Evolutionary conservation across 2,797 vertebrate species (phyloP), one percentile per base, ranked within the genome.

Genomic region (Dermochelys coriacea): DNA sequence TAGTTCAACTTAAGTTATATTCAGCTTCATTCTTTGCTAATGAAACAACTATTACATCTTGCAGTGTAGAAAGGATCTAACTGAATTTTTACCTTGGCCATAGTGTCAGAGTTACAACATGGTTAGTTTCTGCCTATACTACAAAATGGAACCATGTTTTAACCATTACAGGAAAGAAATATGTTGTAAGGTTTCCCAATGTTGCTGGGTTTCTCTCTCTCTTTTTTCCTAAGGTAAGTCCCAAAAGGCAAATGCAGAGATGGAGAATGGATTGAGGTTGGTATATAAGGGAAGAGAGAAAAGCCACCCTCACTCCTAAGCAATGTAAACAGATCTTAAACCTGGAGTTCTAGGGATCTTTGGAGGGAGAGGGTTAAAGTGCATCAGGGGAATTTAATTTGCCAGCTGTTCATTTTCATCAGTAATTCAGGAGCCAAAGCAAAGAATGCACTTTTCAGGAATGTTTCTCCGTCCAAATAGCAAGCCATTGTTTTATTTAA

Each of bases 381-480:
- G 7, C 55, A 80, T 50, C 21, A 86, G 54, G 4, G n/a, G 89
- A 85, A 93, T 47, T 94, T 94, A 92, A 86, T 94, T 96, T 93
- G 29, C 91, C 94, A 98, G 91, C 85, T 94, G 85, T 92, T 97
- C 85, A 61, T 87, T 97, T 96, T 93, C 85, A 93, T 96, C 90
- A 94, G 64, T 94, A 93, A 87, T 90, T 93, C 83, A 83, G 74
- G 23, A 94, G 41, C 57, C 90, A 96, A 96, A 95, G 15, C 61
- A 92, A 95, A 94, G 52, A 80, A 89, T 92, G 88, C 47, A 79
- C 88, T 96, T 92, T 92, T 89, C 85, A 88, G 86, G 91, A 95
- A 80, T 93, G 79, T 31, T 94, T 93, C 45, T 84, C 47, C 96
- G 59, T 49, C 47, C 75, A 95, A 84, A 95, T 91, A 97, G 95